phyloP scores from a whole-genome alignment of 2,113 vertebrate genomes.

The Aplodontia rufa region DNA sequence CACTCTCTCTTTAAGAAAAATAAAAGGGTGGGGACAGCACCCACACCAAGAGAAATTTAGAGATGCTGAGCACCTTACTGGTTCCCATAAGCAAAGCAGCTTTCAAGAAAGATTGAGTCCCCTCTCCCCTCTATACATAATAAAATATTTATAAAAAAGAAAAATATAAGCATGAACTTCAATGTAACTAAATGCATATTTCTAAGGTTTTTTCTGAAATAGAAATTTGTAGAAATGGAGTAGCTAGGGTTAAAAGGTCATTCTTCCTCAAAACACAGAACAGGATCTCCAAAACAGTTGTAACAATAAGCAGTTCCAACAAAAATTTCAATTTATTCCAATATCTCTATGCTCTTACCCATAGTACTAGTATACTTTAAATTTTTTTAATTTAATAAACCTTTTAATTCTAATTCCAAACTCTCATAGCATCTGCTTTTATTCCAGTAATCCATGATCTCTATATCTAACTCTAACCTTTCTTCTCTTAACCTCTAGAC shows the following conservation, averaged over 20 bases:
- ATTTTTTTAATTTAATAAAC: conserved; percentile 28
- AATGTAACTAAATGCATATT: conserved; percentile 32
- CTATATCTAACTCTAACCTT: conserved; percentile 1
- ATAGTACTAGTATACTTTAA: conserved; percentile 28
- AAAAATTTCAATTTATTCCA: conserved; percentile 32
- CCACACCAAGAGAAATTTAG: background rate
- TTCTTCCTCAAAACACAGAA: background rate
- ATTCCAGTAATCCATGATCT: background rate
- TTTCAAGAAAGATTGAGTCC: background rate
- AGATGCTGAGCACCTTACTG: background rate
- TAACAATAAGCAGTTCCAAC: background rate
- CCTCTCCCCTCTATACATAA: background rate
- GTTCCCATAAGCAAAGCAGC: background rate
- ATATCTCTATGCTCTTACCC: background rate
- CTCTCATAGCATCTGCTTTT: background rate
- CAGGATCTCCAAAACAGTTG: background rate
- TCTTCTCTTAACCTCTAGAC: conserved; percentile 3
- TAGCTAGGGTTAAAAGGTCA: conserved; percentile 18
- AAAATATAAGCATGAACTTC: background rate
- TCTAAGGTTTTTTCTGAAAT: conserved; percentile 36
- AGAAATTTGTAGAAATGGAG: conserved; percentile 34
- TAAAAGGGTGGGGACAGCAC: background rate
- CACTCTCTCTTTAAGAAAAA: no score
- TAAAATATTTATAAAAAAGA: background rate
- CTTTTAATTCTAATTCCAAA: conserved; percentile 18